A percentile compares a stretch with the other conserved stretches of the same genome.
phyloP scores from a whole-genome alignment of 2,888 invertebrate species.

The Amitus sp. region DNA sequence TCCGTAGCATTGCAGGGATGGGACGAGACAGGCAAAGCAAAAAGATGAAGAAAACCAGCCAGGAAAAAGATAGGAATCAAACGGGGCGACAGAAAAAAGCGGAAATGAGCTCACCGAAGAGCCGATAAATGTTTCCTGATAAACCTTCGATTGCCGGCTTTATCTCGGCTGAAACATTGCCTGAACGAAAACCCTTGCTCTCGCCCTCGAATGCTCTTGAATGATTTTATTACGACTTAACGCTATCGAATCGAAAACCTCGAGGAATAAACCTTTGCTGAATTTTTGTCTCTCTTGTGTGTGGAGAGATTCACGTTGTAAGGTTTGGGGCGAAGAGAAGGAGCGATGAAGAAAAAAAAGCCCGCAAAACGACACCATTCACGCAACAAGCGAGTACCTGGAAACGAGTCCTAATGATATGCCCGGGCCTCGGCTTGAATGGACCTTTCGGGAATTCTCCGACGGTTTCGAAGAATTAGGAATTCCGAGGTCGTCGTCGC shows the following conservation, averaged over 20 bases:
- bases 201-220: too few species aligned
- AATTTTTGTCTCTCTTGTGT: too few species aligned
- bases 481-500: slow-evolving; percentile 62
- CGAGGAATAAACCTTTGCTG: background rate
- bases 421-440: slow-evolving; percentile 59
- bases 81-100: slow-evolving; percentile 38
- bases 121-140: slow-evolving; percentile 33
- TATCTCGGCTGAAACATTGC: slow-evolving; percentile 11
- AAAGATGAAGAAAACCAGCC: background rate
- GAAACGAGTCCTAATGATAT: slow-evolving; percentile 64
- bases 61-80: slow-evolving; percentile 32
- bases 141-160: slow-evolving; percentile 21
- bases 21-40: slow-evolving; percentile 20
- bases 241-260: background rate
- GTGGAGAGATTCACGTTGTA: slow-evolving; percentile 10
- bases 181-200: background rate
- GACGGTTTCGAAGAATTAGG: slow-evolving; percentile 66
- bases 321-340: background rate
- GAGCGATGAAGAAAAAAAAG: background rate
- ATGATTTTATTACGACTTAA: too few species aligned
- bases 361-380: slow-evolving; percentile 51
- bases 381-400: slow-evolving; percentile 57
- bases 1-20: slow-evolving; percentile 11
- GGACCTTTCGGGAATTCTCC: slow-evolving; percentile 65
- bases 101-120: slow-evolving; percentile 34